Percentiles rank a stretch among this genome's conserved stretches.
Evolutionary conservation across 2,888 invertebrate genomes (phyloP).

Genomic region (Acanthosoma haemorrhoidale): DNA sequence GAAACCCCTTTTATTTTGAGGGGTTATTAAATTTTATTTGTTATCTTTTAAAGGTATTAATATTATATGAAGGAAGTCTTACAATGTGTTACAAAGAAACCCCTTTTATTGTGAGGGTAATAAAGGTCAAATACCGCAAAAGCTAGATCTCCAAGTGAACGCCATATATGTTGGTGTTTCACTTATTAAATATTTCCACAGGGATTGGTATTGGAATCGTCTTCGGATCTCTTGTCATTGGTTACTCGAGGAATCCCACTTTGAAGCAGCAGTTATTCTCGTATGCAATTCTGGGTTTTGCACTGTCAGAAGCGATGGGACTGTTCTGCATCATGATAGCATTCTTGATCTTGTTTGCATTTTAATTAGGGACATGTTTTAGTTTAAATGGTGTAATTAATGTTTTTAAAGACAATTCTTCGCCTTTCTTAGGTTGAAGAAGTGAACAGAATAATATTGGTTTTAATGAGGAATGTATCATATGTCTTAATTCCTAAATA

Average conservation of each 20-base stretch:
- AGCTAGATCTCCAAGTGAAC: background rate
- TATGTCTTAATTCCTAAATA: background rate
- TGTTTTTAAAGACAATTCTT: background rate
- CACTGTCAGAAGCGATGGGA: constrained; percentile 97
- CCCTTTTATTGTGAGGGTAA: background rate
- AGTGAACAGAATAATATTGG: background rate
- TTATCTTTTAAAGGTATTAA: too few species aligned
- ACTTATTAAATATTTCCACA: constrained; percentile 44
- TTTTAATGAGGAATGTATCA: background rate
- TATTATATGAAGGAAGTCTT: too few species aligned
- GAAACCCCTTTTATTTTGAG: too few species aligned
- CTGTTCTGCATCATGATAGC: constrained; percentile 99
- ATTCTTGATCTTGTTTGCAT: constrained; percentile 92
- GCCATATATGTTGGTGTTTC: background rate
- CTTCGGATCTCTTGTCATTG: constrained; percentile 93
- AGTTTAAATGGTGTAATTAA: background rate
- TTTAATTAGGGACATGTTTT: constrained; percentile 53
- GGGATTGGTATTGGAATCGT: constrained; percentile 96
- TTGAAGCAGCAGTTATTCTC: constrained; percentile 96
- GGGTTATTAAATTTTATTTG: too few species aligned
- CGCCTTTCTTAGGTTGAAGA: background rate
- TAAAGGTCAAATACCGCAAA: background rate
- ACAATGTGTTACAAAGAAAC: too few species aligned
- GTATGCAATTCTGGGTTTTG: constrained; percentile 96
- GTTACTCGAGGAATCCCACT: constrained; percentile 94